phyloP scores from a whole-genome alignment of 1,140 invertebrate species.

The Ips typographus region DNA sequence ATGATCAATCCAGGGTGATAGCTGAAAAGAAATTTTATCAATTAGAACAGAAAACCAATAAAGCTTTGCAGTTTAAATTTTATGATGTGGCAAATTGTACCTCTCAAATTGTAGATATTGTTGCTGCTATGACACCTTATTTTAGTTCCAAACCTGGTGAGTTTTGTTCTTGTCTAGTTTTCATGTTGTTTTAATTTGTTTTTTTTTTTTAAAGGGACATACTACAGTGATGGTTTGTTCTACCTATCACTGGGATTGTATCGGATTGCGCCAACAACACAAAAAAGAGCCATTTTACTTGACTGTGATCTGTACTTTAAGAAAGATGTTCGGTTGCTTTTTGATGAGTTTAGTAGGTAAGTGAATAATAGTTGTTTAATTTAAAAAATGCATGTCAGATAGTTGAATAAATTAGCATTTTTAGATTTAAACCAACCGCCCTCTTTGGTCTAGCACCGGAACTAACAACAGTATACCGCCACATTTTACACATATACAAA shows the following conservation, averaged over 20 bases:
- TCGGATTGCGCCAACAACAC: constrained; percentile 63
- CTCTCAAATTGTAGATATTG: constrained; percentile 63
- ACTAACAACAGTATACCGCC: constrained; percentile 78
- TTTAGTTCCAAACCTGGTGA: constrained; percentile 73
- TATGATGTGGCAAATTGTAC: constrained; percentile 67
- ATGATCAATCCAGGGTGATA: constrained; percentile 62
- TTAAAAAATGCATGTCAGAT: neutral
- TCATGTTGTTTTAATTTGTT: constrained; percentile 1
- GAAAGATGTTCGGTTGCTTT: constrained; percentile 67
- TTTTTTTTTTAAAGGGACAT: constrained; percentile 60
- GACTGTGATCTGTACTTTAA: constrained; percentile 81
- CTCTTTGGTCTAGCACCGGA: constrained; percentile 78
- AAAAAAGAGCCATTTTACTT: constrained; percentile 69
- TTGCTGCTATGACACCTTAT: constrained; percentile 68
- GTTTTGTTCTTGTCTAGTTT: neutral
- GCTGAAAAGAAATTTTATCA: constrained; percentile 59
- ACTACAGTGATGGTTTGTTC: constrained; percentile 82
- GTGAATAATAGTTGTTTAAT: constrained; percentile 27
- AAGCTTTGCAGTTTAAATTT: constrained; percentile 54
- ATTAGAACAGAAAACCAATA: constrained; percentile 52
- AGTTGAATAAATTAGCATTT: constrained; percentile 18
- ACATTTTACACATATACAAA: constrained; percentile 70
- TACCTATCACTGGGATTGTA: constrained; percentile 78
- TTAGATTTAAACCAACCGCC: constrained; percentile 55
- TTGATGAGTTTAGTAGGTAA: constrained; percentile 69